Evolutionary conservation across 2,888 invertebrate genomes (phyloP), one percentile per base, ranked within the genome.

Genomic region (Chelonus formosanus): DNA sequence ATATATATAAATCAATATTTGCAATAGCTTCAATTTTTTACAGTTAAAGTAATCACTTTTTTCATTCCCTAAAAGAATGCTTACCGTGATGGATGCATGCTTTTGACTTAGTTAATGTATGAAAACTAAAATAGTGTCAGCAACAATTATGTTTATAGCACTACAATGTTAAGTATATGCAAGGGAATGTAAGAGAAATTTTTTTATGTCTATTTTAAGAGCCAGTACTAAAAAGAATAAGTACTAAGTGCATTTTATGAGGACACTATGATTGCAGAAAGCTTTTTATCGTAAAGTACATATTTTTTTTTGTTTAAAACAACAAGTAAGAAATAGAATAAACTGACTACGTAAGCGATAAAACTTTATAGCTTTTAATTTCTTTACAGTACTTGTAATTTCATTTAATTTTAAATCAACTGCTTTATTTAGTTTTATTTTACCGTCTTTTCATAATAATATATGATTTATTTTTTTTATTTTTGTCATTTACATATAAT

Each of bases 221-320:
- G 63, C 43, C 35, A 43, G 40, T 63, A 32, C 40, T 40, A 40
- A 61, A 53, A 44, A 34, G 50, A 52, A 47, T 31, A 55, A 44
- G 63, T 64, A 64, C 63, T 69, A 69, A 69, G 69, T 67, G 61
- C 61, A 67, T 59, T 69, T 69, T 67, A 69, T 56, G 67, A 67
- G 61, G 61, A 69, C 67, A 55, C 61, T 47, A 67, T 36, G 56
- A 57, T 56, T 63, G 55, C 50, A 50, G 56, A 48, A 44, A 44
- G 53, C 55, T 54, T 48, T n/a, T 47, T n/a, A 50, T 57, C 36
- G 34, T 35, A 32, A 50, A 50, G 63, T 56, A 50, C 52, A 55
- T 54, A 53, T 31, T 45, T 50, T 63, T 36, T 50, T 50, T 50
- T 56, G 20, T 20, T 20, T 20, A 20, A 20, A 20, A 20, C 20